Conservation (phyloP, 1,140 invertebrate genomes). For the Drosophila bocqueti region DNA sequence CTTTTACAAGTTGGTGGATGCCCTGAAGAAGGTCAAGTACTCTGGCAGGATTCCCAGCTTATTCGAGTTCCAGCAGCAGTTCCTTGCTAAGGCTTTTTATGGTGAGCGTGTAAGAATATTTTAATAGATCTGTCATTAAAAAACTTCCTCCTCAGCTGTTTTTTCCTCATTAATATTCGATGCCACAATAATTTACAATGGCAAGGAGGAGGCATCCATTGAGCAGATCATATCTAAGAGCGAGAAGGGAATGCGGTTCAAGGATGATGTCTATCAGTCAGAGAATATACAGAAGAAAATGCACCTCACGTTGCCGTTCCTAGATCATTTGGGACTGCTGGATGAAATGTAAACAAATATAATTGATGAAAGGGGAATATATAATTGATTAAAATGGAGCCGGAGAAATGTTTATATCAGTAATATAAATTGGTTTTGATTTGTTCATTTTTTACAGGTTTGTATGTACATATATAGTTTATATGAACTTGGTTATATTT, state of each 20-base stretch:
- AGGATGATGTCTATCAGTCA: constrained; percentile 40
- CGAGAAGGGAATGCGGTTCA: constrained; percentile 39
- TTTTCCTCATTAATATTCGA: constrained; percentile 51
- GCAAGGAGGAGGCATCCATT: constrained; percentile 68
- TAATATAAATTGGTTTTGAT: not conserved
- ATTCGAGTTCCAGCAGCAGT: constrained; percentile 63
- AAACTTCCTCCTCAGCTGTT: not conserved
- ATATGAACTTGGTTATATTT: too few species aligned
- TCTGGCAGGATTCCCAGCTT: constrained; percentile 57
- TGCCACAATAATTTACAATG: constrained; percentile 51
- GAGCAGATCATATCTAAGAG: constrained; percentile 25
- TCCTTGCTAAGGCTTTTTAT: constrained; percentile 50
- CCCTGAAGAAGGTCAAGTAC: constrained; percentile 53
- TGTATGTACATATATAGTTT: not conserved
- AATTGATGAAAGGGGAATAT: not conserved
- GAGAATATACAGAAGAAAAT: constrained; percentile 44
- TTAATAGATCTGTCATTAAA: not conserved
- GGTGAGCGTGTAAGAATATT: constrained; percentile 27
- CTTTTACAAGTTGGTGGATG: constrained; percentile 50
- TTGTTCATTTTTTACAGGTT: not conserved
- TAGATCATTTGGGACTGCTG: constrained; percentile 66
- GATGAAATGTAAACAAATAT: constrained; percentile 64
- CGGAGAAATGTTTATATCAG: not conserved
- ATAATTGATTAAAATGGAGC: not conserved
- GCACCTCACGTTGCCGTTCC: constrained; percentile 45